A percentile compares a stretch with the other conserved stretches of the same genome.
Evolutionary conservation across 1,140 invertebrate species (phyloP).

Genomic region (Probaryconus sp.): DNA sequence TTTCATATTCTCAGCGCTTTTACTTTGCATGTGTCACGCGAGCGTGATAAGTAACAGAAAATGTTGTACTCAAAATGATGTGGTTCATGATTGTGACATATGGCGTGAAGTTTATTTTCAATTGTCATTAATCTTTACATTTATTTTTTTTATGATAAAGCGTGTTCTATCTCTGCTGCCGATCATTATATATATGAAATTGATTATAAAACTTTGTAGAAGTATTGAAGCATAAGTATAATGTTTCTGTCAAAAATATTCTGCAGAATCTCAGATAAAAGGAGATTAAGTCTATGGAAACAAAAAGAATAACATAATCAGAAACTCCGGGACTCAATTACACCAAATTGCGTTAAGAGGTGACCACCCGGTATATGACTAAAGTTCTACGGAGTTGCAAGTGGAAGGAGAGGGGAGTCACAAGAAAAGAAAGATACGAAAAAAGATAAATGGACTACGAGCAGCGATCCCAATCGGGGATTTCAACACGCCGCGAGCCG

Average conservation of each 20-base stretch:
- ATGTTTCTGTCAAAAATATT: too few relatives aligned
- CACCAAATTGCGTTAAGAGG: background rate
- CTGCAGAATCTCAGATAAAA: too few relatives aligned
- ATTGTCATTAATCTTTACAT: too few relatives aligned
- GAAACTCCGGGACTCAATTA: too few relatives aligned
- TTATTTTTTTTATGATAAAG: too few relatives aligned
- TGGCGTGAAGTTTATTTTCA: conserved; percentile 28
- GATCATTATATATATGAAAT: too few relatives aligned
- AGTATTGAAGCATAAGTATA: too few relatives aligned
- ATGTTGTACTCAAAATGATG: conserved; percentile 22
- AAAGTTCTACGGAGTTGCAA: conserved; percentile 47
- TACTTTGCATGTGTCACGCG: conserved; percentile 40
- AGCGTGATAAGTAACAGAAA: conserved; percentile 27
- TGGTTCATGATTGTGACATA: conserved; percentile 18
- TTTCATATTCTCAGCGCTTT: conserved; percentile 16
- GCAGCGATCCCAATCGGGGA: conserved; percentile 60
- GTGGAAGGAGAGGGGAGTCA: too few relatives aligned
- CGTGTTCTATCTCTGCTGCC: too few relatives aligned
- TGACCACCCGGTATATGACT: conserved; percentile 55
- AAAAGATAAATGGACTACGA: conserved; percentile 59
- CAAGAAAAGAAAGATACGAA: conserved; percentile 58
- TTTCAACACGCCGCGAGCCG: conserved; percentile 61
- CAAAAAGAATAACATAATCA: too few relatives aligned
- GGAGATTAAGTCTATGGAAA: too few relatives aligned
- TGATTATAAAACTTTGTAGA: too few relatives aligned